These are phyloP conservation scores for Spea hammondii DNA, from an alignment of 2,797 vertebrate species.

Conservation along the genomic window DNA sequence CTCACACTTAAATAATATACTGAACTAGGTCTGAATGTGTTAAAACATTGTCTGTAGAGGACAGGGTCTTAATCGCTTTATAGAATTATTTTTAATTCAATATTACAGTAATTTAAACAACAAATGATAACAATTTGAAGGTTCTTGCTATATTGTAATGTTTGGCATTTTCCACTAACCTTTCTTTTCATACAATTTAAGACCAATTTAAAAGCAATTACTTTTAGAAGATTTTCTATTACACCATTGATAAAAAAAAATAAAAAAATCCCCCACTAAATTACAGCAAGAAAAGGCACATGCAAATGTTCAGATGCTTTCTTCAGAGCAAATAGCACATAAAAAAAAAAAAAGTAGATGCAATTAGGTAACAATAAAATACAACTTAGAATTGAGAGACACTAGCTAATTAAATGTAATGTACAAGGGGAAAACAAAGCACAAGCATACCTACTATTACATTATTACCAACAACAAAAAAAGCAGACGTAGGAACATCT, in stretches of 20 bases:
- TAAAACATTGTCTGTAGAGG: too few relatives aligned
- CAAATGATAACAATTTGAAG: constrained; percentile 15
- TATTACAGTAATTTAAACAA: constrained; percentile 21
- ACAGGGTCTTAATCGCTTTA: not conserved
- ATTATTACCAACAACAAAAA: constrained; percentile 11
- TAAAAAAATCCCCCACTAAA: constrained; percentile 50
- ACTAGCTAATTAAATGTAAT: constrained; percentile 64
- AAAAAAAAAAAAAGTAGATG: constrained; percentile 58
- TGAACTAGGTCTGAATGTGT: too few relatives aligned
- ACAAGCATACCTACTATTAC: constrained; percentile 30
- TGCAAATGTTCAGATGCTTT: constrained; percentile 61
- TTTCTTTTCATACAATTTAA: constrained; percentile 63
- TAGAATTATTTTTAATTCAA: constrained; percentile 28
- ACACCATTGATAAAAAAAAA: constrained; percentile 63
- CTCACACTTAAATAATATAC: too few relatives aligned
- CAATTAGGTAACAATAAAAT: constrained; percentile 65
- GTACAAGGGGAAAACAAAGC: constrained; percentile 16
- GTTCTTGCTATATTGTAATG: constrained; percentile 40
- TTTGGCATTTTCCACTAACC: constrained; percentile 58
- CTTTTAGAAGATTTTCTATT: constrained; percentile 55
- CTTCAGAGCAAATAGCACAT: constrained; percentile 60
- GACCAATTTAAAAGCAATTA: constrained; percentile 68
- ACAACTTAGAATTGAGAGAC: constrained; percentile 57
- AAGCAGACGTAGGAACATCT: not conserved
- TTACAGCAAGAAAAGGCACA: constrained; percentile 63